Evolutionary conservation across 2,888 invertebrate species (phyloP).

Genomic region (Leucoptera coffeella): DNA sequence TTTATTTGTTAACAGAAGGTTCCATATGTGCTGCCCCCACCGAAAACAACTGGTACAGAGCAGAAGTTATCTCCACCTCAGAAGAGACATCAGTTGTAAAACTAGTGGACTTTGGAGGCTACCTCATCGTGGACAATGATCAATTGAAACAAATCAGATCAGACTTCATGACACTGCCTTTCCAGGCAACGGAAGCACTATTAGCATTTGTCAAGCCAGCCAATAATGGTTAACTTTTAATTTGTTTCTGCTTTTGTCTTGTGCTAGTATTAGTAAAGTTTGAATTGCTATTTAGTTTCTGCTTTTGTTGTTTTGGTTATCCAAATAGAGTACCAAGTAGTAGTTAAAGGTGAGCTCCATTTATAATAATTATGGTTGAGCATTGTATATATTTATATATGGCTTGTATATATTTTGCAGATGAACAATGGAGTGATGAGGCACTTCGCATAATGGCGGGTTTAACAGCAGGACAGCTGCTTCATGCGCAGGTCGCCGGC

Average conservation of each 20-base stretch:
- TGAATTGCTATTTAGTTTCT: too few species aligned
- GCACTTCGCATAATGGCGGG: slow-evolving; percentile 73
- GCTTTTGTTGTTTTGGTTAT: too few species aligned
- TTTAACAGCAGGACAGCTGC: slow-evolving; percentile 73
- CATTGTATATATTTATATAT: background rate
- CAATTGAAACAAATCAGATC: slow-evolving; percentile 86
- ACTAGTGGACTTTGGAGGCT: slow-evolving; percentile 95
- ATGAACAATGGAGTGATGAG: slow-evolving; percentile 66
- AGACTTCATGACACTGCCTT: slow-evolving; percentile 91
- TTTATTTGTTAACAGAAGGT: slow-evolving; percentile 58
- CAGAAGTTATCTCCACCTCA: slow-evolving; percentile 68
- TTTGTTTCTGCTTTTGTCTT: too few species aligned
- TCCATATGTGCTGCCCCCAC: slow-evolving; percentile 86
- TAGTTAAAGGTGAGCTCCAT: too few species aligned
- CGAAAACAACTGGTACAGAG: slow-evolving; percentile 84
- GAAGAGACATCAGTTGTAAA: slow-evolving; percentile 73
- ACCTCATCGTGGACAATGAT: slow-evolving; percentile 67
- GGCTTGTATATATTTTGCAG: slow-evolving; percentile 17
- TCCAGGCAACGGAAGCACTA: slow-evolving; percentile 94
- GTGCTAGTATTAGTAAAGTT: too few species aligned
- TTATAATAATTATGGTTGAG: background rate
- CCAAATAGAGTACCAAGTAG: too few species aligned
- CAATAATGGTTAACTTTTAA: slow-evolving; percentile 50
- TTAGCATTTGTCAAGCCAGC: slow-evolving; percentile 83
- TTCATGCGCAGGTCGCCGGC: slow-evolving; percentile 84